These are phyloP conservation scores for Australoheros facetus DNA, from an alignment of 2,797 vertebrate genomes.

Conservation along the genomic window DNA sequence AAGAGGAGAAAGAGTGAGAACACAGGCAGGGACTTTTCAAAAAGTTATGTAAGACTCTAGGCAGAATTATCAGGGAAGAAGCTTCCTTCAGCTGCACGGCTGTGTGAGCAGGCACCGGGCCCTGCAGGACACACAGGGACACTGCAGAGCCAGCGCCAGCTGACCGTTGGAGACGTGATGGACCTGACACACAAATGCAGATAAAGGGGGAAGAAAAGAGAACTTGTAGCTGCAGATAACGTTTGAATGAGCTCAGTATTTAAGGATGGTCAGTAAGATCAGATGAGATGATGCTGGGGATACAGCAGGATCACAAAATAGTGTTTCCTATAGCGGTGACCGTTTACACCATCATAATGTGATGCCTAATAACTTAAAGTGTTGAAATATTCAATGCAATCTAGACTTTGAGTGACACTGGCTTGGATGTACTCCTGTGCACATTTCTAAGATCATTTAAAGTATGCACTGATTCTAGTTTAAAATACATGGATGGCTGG, in stretches of 20 bases:
- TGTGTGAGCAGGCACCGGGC: slow-evolving; percentile 17
- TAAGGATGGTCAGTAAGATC: background rate
- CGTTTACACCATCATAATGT: background rate
- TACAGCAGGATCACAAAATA: background rate
- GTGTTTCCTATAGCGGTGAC: background rate
- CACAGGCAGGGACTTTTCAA: background rate
- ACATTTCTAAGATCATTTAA: too few species aligned
- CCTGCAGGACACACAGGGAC: slow-evolving; percentile 25
- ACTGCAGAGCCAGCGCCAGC: slow-evolving; percentile 32
- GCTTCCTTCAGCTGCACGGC: background rate
- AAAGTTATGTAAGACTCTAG: background rate
- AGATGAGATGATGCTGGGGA: background rate
- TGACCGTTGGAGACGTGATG: slow-evolving; percentile 22
- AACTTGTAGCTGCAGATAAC: slow-evolving; percentile 39
- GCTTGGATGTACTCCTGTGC: background rate
- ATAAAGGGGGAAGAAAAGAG: slow-evolving; percentile 17
- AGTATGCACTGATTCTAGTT: too few species aligned
- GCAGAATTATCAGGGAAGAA: background rate
- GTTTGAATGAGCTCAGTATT: slow-evolving; percentile 9
- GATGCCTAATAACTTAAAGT: background rate
- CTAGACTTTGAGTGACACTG: background rate
- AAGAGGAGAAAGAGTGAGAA: background rate
- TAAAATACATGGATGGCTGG: too few species aligned
- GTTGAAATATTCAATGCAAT: background rate
- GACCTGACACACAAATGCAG: slow-evolving; percentile 26